Conservation (phyloP, 2,113 vertebrate species). For the Oryzias curvinotus region DNA sequence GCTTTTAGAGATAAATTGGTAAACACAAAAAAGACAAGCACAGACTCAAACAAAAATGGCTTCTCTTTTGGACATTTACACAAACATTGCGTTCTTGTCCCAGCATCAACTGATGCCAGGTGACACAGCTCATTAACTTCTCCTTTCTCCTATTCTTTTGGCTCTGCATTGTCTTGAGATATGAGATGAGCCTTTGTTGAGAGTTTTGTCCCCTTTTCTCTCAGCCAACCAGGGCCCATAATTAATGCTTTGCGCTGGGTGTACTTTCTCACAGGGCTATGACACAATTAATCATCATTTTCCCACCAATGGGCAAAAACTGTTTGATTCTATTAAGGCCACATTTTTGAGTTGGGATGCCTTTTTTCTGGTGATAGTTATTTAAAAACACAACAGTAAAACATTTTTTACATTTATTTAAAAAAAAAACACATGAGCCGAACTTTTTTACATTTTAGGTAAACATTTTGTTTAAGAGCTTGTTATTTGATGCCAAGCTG, state of each 20-base stretch:
- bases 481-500: too few species aligned
- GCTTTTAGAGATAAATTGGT: neutral
- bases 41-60: constrained; percentile 19
- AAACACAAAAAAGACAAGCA: constrained; percentile 20
- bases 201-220: constrained; percentile 74
- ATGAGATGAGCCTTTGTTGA: constrained; percentile 84
- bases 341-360: constrained; percentile 60
- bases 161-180: constrained; percentile 82
- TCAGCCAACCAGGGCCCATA: constrained; percentile 72
- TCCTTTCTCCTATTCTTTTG: constrained; percentile 73
- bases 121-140: constrained; percentile 81
- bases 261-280: constrained; percentile 84
- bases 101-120: constrained; percentile 75
- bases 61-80: constrained; percentile 17
- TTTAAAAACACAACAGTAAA: constrained; percentile 13
- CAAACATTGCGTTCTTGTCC: constrained; percentile 47
- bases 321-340: constrained; percentile 75
- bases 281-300: constrained; percentile 85
- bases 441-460: neutral
- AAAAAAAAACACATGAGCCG: constrained; percentile 1
- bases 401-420: neutral
- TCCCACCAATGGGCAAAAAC: constrained; percentile 80
- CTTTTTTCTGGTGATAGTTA: constrained; percentile 36
- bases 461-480: too few species aligned
- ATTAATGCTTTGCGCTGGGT: constrained; percentile 82